Evolutionary conservation across 1,140 invertebrate species (phyloP).

Genomic region (Ptiloglossa arizonensis): DNA sequence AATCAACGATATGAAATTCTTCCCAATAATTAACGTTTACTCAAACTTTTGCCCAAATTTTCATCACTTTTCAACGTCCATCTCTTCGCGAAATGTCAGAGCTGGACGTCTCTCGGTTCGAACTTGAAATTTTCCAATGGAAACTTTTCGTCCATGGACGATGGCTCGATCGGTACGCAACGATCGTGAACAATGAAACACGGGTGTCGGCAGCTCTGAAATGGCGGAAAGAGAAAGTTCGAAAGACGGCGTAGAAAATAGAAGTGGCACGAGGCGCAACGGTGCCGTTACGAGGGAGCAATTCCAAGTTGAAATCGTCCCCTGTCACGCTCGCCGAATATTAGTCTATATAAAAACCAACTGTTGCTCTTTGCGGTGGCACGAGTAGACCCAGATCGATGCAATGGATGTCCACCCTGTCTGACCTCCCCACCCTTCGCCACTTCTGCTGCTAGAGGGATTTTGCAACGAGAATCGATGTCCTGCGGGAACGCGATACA

Average conservation of each 20-base stretch:
- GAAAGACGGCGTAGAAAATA: conserved; percentile 20
- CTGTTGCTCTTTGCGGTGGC: conserved; percentile 66
- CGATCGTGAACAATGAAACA: not conserved
- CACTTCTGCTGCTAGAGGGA: conserved; percentile 20
- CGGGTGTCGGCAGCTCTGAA: not conserved
- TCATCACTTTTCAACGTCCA: not conserved
- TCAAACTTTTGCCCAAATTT: too few relatives aligned
- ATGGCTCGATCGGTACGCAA: not conserved
- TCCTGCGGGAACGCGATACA: conserved; percentile 25
- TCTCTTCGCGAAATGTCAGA: not conserved
- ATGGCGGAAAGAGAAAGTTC: conserved; percentile 23
- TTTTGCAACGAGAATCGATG: conserved; percentile 51
- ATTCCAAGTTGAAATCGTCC: conserved; percentile 64
- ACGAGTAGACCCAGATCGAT: conserved; percentile 57
- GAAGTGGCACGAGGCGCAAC: conserved; percentile 24
- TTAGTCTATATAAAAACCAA: conserved; percentile 71
- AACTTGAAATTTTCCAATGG: not conserved
- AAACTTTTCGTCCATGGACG: not conserved
- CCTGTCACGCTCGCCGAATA: conserved; percentile 67
- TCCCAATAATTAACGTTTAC: too few relatives aligned
- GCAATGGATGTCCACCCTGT: conserved; percentile 58
- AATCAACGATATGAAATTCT: too few relatives aligned
- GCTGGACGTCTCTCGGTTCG: not conserved
- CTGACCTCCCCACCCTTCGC: conserved; percentile 44
- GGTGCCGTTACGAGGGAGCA: conserved; percentile 41